Percentiles rank a stretch among this genome's conserved stretches.
Conservation (phyloP, 2,113 vertebrate genomes). For the Numenius arquata region DNA sequence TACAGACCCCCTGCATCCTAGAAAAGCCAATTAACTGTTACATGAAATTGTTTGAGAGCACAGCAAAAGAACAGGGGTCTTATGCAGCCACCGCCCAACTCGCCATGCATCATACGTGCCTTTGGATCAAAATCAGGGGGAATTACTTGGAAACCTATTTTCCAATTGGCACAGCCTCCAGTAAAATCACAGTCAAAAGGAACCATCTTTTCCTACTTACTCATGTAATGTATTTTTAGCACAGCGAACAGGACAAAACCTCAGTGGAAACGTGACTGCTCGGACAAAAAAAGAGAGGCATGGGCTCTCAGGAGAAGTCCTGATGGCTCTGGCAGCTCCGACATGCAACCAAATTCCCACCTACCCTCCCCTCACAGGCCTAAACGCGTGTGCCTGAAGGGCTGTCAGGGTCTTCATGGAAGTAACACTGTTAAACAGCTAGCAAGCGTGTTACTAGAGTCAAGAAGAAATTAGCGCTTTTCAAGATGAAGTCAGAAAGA, state of each 20-base stretch:
- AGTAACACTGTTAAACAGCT: neutral
- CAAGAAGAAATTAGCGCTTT: neutral
- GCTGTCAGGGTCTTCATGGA: neutral
- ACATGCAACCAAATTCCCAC: neutral
- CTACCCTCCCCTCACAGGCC: neutral
- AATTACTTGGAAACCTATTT: neutral
- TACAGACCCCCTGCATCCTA: neutral
- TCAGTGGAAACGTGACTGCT: neutral
- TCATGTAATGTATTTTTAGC: neutral
- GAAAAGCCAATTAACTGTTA: neutral
- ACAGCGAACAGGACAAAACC: neutral
- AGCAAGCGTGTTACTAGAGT: neutral
- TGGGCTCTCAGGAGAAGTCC: neutral
- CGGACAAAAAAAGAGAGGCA: neutral
- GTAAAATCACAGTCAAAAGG: neutral
- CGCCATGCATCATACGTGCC: fast-evolving
- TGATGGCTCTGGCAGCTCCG: neutral
- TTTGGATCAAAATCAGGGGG: neutral
- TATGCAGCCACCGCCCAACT: neutral
- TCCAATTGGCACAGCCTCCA: neutral
- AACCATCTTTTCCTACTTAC: neutral
- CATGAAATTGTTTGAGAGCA: neutral
- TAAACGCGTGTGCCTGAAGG: neutral
- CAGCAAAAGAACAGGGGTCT: neutral
- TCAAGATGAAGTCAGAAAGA: neutral